Evolutionary conservation across 2,113 vertebrate genomes (phyloP).

Genomic region (Eurypyga helias): DNA sequence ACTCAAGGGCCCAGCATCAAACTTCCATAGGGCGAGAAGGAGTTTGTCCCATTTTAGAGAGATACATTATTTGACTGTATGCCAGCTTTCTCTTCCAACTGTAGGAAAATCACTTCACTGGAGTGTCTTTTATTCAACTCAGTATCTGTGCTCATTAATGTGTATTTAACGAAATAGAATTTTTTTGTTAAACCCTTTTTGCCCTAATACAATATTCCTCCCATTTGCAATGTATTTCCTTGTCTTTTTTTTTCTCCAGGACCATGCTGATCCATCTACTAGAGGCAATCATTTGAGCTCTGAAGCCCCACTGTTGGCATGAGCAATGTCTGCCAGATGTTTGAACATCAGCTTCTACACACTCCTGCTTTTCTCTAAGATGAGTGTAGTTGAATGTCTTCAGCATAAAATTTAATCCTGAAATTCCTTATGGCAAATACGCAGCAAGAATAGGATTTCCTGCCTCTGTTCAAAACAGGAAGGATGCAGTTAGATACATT

Average conservation of each 20-base stretch:
- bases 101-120: not conserved
- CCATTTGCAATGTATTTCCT: not conserved
- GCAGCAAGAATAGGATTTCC: not conserved
- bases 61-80: not conserved
- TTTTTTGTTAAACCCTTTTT: no score
- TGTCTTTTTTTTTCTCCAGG: not conserved
- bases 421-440: not conserved
- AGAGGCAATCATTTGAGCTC: not conserved
- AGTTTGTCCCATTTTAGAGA: not conserved
- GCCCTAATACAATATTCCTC: not conserved
- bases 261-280: not conserved
- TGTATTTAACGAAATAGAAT: not conserved
- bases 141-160: not conserved
- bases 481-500: not conserved
- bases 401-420: not conserved
- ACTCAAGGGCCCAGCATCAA: not conserved
- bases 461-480: not conserved
- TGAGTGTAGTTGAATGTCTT: not conserved
- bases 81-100: not conserved
- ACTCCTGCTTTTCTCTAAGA: not conserved
- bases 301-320: not conserved
- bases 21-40: not conserved
- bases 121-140: not conserved
- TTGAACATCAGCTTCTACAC: not conserved
- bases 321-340: not conserved